These are phyloP conservation scores for Amaurobius ferox DNA, from an alignment of 2,888 invertebrate genomes.

Conservation along the genomic window DNA sequence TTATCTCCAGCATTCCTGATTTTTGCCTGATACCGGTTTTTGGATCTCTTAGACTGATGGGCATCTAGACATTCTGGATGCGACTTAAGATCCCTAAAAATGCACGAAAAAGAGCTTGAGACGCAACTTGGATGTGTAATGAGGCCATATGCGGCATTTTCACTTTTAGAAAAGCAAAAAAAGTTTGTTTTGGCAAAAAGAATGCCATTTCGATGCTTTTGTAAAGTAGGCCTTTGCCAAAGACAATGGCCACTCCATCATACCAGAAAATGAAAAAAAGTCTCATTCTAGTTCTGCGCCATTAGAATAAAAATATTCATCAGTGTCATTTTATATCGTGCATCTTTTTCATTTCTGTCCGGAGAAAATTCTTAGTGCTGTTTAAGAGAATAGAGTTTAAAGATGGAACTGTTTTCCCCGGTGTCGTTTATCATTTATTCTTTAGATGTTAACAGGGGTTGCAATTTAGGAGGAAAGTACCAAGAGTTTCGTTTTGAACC, in stretches of 20 bases:
- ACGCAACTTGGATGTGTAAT: not conserved
- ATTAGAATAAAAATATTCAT: slow-evolving; percentile 54
- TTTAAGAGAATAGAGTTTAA: not conserved
- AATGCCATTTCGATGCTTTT: slow-evolving; percentile 28
- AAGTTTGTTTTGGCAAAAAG: slow-evolving; percentile 12
- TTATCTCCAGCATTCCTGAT: not conserved
- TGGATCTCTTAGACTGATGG: not conserved
- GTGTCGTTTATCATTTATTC: slow-evolving; percentile 39
- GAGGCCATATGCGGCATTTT: slow-evolving; percentile 3
- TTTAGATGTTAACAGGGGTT: not conserved
- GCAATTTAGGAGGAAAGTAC: not conserved
- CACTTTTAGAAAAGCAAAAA: slow-evolving; percentile 1
- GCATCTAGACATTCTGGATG: not conserved
- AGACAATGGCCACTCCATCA: slow-evolving; percentile 53
- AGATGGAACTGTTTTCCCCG: slow-evolving; percentile 2
- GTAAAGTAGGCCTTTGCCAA: slow-evolving; percentile 22
- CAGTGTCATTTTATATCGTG: slow-evolving; percentile 21
- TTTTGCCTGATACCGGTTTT: not conserved
- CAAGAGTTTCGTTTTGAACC: not conserved
- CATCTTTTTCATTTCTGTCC: slow-evolving; percentile 19
- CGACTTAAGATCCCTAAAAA: not conserved
- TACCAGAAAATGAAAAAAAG: slow-evolving; percentile 29
- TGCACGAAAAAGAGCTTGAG: not conserved
- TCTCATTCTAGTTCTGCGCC: slow-evolving; percentile 13
- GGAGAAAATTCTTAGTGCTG: not conserved